These are phyloP conservation scores for Steinernema carpocapsae DNA, from an alignment of 2,888 invertebrate species.

Conservation along the genomic window DNA sequence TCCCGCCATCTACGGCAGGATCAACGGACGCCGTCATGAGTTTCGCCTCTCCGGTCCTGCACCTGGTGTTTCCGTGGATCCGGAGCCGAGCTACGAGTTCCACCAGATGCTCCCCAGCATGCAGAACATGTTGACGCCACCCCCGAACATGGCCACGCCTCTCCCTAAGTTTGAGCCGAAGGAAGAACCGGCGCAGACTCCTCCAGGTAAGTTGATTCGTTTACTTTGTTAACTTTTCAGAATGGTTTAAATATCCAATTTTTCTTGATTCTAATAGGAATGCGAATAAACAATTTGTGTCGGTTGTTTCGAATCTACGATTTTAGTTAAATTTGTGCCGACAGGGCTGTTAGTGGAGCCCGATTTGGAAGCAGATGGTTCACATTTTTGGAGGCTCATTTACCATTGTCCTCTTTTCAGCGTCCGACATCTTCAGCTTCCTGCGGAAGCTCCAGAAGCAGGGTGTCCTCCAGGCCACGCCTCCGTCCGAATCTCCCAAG, in stretches of 20 bases:
- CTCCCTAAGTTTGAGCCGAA: constrained; percentile 32
- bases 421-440: background rate
- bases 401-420: no score
- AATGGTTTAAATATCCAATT: background rate
- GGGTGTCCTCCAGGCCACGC: background rate
- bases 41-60: constrained; percentile 87
- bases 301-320: no score
- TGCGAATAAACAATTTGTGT: no score
- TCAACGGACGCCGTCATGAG: constrained; percentile 80
- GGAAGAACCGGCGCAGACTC: no score
- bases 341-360: no score
- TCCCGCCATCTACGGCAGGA: constrained; percentile 80
- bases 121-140: background rate
- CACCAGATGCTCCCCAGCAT: constrained; percentile 26
- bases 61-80: constrained; percentile 90
- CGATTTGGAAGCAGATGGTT: no score
- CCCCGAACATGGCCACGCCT: no score
- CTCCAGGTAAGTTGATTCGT: background rate
- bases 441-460: background rate
- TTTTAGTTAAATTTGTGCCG: no score
- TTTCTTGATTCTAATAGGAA: no score
- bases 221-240: background rate
- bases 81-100: constrained; percentile 79
- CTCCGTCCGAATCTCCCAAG: background rate
- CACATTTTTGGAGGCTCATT: no score